Evolutionary conservation across 2,113 vertebrate species (phyloP).

Genomic region (Corvus cornix): DNA sequence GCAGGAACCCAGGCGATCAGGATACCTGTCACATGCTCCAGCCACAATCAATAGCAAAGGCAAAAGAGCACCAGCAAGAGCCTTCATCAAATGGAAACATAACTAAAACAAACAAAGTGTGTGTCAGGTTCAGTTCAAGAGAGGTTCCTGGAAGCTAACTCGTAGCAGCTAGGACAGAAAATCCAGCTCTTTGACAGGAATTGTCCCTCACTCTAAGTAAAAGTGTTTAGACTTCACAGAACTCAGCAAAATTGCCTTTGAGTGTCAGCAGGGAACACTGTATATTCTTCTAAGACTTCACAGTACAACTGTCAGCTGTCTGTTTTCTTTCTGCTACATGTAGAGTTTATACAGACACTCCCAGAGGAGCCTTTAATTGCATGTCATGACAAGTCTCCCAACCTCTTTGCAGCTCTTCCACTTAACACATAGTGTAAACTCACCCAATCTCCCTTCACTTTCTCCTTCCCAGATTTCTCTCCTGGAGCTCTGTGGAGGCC

Average conservation of each 20-base stretch:
- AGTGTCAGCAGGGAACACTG: slow-evolving; percentile 49
- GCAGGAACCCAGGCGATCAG: rapidly evolving
- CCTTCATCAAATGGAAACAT: background rate
- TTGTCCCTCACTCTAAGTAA: slow-evolving; percentile 7
- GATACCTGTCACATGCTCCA: background rate
- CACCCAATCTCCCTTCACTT: slow-evolving; percentile 56
- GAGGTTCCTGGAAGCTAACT: background rate
- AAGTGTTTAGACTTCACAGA: slow-evolving; percentile 23
- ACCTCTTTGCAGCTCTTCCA: slow-evolving; percentile 65
- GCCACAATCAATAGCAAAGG: background rate
- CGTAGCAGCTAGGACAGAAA: background rate
- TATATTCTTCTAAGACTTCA: slow-evolving; percentile 41
- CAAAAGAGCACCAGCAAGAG: background rate
- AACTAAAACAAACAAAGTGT: slow-evolving; percentile 27
- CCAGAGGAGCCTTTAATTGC: slow-evolving; percentile 60
- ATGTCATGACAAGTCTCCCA: slow-evolving; percentile 71
- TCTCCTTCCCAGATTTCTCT: slow-evolving; percentile 43
- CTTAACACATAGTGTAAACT: slow-evolving; percentile 56
- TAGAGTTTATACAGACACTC: slow-evolving; percentile 41
- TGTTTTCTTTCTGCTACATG: slow-evolving; percentile 40
- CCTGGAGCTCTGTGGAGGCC: background rate
- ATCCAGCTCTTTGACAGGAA: slow-evolving; percentile 9
- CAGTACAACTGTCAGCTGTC: slow-evolving; percentile 54
- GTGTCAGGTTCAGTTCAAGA: background rate
- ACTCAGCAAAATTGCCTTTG: slow-evolving; percentile 46